Evolutionary conservation across 37 sponge, comb jelly and placozoan species (phyloP).

Genomic region (Chondrilla cf. caribensis): DNA sequence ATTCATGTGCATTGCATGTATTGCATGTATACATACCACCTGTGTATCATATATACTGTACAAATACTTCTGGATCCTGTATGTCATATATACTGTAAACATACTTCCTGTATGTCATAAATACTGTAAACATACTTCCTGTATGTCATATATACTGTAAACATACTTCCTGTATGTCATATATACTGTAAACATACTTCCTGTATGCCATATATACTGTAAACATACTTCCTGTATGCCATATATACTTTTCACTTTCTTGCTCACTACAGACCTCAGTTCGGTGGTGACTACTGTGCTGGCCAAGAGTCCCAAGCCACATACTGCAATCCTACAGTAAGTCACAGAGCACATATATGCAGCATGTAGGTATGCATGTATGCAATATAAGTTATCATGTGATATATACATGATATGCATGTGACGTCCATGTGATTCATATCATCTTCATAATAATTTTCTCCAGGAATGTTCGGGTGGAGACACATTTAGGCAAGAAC

Average conservation of each 20-base stretch:
- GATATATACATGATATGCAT: too few species aligned
- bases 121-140: not conserved
- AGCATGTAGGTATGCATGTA: too few species aligned
- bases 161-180: not conserved
- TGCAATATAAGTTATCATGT: too few species aligned
- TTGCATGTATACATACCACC: not conserved
- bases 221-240: not conserved
- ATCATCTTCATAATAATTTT: not conserved
- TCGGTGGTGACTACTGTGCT: slow-evolving; percentile 18
- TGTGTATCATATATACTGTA: too few species aligned
- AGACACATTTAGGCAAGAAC: slow-evolving; percentile 84
- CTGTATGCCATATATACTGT: not conserved
- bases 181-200: not conserved
- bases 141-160: not conserved
- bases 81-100: too few species aligned
- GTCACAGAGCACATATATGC: not conserved
- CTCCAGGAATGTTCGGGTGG: not conserved
- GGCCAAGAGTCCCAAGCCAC: not conserved
- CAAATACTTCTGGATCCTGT: too few species aligned
- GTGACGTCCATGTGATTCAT: not conserved
- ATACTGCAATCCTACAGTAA: slow-evolving; percentile 17
- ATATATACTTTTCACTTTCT: not conserved
- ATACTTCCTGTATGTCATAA: not conserved
- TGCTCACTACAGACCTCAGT: slow-evolving; percentile 2
- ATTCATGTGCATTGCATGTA: not conserved